A percentile compares a stretch with the other conserved stretches of the same genome.
Evolutionary conservation across 2,797 vertebrate species (phyloP).

Genomic region (Ataeniobius toweri): DNA sequence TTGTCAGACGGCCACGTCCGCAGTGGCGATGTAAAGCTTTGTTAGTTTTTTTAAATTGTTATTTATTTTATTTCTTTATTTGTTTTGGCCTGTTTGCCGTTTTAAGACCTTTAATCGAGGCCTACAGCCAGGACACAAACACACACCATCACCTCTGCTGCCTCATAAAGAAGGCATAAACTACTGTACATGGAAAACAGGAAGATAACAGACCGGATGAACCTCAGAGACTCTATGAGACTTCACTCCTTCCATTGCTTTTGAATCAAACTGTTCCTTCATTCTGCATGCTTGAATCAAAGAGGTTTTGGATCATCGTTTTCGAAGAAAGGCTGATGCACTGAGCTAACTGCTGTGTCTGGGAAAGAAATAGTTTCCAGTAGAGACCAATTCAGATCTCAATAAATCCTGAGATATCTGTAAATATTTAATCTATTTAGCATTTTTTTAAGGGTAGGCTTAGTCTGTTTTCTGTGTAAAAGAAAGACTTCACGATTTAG

Average conservation of each 20-base stretch:
- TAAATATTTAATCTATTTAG: conserved; percentile 52
- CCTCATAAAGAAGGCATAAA: conserved; percentile 12
- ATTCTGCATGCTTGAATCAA: conserved; percentile 64
- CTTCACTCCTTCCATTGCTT: conserved; percentile 15
- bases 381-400: conserved; percentile 25
- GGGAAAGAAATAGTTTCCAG: conserved; percentile 21
- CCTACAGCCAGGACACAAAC: conserved; percentile 32
- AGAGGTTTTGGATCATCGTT: conserved; percentile 27
- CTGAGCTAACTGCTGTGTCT: conserved; percentile 17
- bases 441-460: conserved; percentile 4
- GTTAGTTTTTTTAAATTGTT: conserved; percentile 12
- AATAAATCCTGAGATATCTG: conserved; percentile 40
- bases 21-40: conserved; percentile 68
- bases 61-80: conserved; percentile 40
- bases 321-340: conserved; percentile 23
- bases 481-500: not conserved
- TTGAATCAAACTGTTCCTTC: conserved; percentile 7
- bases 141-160: conserved; percentile 21
- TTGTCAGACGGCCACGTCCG: conserved; percentile 69
- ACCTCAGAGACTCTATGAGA: conserved; percentile 52
- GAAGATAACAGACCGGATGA: conserved; percentile 23
- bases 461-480: conserved; percentile 27
- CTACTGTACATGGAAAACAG: conserved; percentile 16
- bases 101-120: conserved; percentile 12
- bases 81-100: conserved; percentile 27